phyloP scores from a whole-genome alignment of 2,888 invertebrate species.

The Temnothorax rugatulus region DNA sequence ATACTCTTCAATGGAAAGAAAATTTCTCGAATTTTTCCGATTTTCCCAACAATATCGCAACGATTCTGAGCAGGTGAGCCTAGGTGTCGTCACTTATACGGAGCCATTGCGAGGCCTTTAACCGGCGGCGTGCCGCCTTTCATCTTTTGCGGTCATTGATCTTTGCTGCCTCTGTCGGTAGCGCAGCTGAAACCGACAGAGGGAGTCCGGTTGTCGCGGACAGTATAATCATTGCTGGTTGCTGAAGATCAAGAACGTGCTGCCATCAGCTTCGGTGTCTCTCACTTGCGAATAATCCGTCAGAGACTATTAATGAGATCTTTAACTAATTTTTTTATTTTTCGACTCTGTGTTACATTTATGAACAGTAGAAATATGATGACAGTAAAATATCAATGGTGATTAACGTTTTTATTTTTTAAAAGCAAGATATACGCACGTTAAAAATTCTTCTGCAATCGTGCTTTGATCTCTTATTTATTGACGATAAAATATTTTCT shows the following conservation, averaged over 20 bases:
- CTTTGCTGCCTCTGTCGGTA: slow-evolving; percentile 44
- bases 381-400: not conserved
- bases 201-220: not conserved
- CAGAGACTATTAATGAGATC: not conserved
- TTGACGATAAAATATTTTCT: not conserved
- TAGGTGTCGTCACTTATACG: slow-evolving; percentile 22
- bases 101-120: not conserved
- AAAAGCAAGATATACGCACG: not conserved
- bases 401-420: not conserved
- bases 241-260: slow-evolving; percentile 8
- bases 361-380: not conserved
- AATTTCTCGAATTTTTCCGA: not conserved
- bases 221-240: not conserved
- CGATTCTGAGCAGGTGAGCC: not conserved
- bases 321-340: not conserved
- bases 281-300: not conserved
- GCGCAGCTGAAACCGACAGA: slow-evolving; percentile 8
- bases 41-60: not conserved
- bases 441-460: not conserved
- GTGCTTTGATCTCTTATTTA: not conserved
- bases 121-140: not conserved
- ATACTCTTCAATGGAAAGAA: not conserved
- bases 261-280: slow-evolving; percentile 11
- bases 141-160: slow-evolving; percentile 32
- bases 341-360: not conserved